Percentiles rank a stretch among this genome's conserved stretches.
phyloP scores from a whole-genome alignment of 2,888 invertebrate genomes.

The Euplexia lucipara region DNA sequence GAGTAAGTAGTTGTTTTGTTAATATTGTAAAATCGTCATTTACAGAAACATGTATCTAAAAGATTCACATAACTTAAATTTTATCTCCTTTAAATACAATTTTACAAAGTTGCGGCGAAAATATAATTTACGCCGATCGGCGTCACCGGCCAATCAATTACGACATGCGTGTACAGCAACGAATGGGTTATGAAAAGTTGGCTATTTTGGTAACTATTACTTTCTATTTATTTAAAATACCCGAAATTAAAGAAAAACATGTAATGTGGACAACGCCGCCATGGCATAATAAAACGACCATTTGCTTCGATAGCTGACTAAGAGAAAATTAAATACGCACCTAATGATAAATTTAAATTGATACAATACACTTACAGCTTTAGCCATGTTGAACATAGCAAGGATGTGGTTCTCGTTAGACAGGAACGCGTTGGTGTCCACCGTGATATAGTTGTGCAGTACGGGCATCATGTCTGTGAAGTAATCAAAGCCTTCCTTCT shows the following conservation, averaged over 20 bases:
- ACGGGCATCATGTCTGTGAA: conserved; percentile 99
- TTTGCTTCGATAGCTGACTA: not conserved
- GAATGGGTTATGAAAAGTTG: no score
- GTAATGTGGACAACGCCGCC: not conserved
- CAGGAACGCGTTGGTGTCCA: conserved; percentile 98
- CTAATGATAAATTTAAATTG: not conserved
- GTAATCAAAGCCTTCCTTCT: conserved; percentile 98
- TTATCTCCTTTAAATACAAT: no score
- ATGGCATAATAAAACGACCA: not conserved
- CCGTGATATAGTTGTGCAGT: conserved; percentile 98
- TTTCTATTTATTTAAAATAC: not conserved
- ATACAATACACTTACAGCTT: conserved; percentile 91
- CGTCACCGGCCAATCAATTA: no score
- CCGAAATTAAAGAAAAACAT: not conserved
- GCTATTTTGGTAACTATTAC: no score
- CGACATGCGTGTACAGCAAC: no score
- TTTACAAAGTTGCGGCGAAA: no score
- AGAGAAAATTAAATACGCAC: no score
- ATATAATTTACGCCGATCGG: no score
- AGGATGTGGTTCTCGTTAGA: conserved; percentile 97
- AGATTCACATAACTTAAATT: no score
- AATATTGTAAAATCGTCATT: no score
- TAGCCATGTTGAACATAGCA: conserved; percentile 98
- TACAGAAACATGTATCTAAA: no score
- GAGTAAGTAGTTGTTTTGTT: no score